Percentiles rank a stretch among this genome's conserved stretches.
These are phyloP conservation scores for Mastigias papua DNA, from an alignment of 30 jellyfish, hydroid and myxozoan species.

Conservation along the genomic window DNA sequence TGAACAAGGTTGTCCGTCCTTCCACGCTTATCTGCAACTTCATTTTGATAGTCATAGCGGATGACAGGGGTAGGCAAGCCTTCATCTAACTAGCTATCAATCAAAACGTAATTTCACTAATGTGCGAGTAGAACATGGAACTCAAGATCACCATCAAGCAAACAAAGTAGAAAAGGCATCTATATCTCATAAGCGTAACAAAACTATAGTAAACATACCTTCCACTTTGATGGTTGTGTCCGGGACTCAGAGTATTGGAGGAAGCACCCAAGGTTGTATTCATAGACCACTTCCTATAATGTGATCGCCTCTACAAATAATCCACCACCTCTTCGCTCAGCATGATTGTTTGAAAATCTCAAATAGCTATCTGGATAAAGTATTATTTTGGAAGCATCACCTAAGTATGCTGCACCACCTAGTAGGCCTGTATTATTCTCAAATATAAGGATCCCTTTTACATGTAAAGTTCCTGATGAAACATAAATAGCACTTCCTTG, in stretches of 20 bases:
- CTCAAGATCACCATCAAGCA: too few relatives aligned
- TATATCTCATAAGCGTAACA: too few relatives aligned
- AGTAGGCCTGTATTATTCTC: slow-evolving; percentile 31
- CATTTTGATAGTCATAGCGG: too few relatives aligned
- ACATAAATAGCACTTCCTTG: slow-evolving; percentile 74
- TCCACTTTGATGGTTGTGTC: slow-evolving; percentile 70
- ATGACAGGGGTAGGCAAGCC: too few relatives aligned
- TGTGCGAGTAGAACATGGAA: too few relatives aligned
- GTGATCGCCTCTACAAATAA: slow-evolving; percentile 63
- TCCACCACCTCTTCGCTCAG: slow-evolving; percentile 72
- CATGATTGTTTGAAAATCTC: slow-evolving; percentile 29
- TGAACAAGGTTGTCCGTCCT: too few relatives aligned
- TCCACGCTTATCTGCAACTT: too few relatives aligned
- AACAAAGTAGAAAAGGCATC: too few relatives aligned
- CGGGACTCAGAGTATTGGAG: slow-evolving; percentile 61
- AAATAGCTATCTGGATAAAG: slow-evolving; percentile 60
- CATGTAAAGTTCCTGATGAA: slow-evolving; percentile 56
- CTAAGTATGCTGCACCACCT: too few relatives aligned
- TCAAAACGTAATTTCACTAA: too few relatives aligned
- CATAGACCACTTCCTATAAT: slow-evolving; percentile 54
- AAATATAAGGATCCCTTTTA: slow-evolving; percentile 42
- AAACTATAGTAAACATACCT: slow-evolving; percentile 38
- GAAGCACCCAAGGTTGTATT: slow-evolving; percentile 74
- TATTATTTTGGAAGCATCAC: slow-evolving; percentile 49
- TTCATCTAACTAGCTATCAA: too few relatives aligned